phyloP scores from a whole-genome alignment of 2,888 invertebrate species.

The Thymelicus lineola region DNA sequence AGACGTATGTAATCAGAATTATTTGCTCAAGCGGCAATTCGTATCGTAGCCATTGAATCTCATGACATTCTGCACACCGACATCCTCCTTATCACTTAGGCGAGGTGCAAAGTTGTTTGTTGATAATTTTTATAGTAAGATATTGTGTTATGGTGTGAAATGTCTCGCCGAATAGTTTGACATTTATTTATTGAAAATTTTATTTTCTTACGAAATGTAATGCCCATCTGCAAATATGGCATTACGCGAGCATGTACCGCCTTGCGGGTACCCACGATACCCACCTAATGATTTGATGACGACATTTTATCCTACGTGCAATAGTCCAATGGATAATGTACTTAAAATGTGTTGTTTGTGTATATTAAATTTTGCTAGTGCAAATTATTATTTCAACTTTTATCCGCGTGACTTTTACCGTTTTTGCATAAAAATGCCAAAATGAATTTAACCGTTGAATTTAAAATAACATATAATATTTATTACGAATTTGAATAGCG shows the following conservation, averaged over 20 bases:
- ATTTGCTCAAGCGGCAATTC: slow-evolving; percentile 83
- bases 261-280: slow-evolving; percentile 48
- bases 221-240: slow-evolving; percentile 85
- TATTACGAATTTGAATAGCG: slow-evolving; percentile 22
- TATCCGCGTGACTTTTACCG: slow-evolving; percentile 32
- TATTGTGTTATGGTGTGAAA: slow-evolving; percentile 83
- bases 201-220: slow-evolving; percentile 80
- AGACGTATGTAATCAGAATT: slow-evolving; percentile 67
- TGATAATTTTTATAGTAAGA: slow-evolving; percentile 84
- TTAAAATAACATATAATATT: slow-evolving; percentile 21
- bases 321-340: slow-evolving; percentile 54
- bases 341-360: slow-evolving; percentile 57
- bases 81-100: slow-evolving; percentile 69
- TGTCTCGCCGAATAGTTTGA: slow-evolving; percentile 82
- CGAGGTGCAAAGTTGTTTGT: slow-evolving; percentile 83
- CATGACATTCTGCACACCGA: slow-evolving; percentile 77
- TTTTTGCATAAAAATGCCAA: not conserved
- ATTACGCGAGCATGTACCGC: slow-evolving; percentile 56
- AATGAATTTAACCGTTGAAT: not conserved
- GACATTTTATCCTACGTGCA: slow-evolving; percentile 44
- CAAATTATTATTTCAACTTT: slow-evolving; percentile 20
- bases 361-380: slow-evolving; percentile 60
- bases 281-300: slow-evolving; percentile 15
- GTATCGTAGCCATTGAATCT: slow-evolving; percentile 80
- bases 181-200: slow-evolving; percentile 85